Percentiles rank a stretch among this genome's conserved stretches.
Evolutionary conservation across 2,797 vertebrate species (phyloP).

Genomic region (Hypotaenidia okinawae): DNA sequence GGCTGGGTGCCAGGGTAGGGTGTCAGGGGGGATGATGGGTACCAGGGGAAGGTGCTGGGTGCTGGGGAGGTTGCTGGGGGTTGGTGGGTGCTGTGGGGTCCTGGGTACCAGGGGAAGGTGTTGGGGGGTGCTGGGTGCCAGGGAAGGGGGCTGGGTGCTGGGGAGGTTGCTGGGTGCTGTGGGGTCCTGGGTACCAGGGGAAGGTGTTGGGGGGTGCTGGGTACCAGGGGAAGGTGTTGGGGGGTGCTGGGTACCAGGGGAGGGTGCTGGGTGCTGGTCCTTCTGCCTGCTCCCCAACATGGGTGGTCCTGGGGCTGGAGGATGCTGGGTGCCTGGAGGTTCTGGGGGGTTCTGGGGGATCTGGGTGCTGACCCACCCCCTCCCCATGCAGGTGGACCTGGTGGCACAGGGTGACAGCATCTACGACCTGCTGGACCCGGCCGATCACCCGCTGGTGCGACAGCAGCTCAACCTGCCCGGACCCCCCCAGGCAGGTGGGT

Average conservation of each 20-base stretch:
- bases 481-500: not conserved
- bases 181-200: not conserved
- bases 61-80: too few relatives aligned
- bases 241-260: not conserved
- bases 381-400: not conserved
- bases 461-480: not conserved
- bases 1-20: too few relatives aligned
- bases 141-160: too few relatives aligned
- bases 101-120: not conserved
- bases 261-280: not conserved
- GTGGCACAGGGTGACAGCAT: not conserved
- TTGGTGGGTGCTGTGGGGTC: not conserved
- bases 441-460: not conserved
- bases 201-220: not conserved
- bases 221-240: too few relatives aligned
- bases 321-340: not conserved
- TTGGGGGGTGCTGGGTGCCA: too few relatives aligned
- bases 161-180: too few relatives aligned
- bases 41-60: not conserved
- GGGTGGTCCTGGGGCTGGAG: not conserved
- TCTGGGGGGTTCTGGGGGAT: not conserved
- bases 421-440: not conserved
- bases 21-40: not conserved
- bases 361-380: too few relatives aligned
- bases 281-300: not conserved